Percentiles rank a stretch among this genome's conserved stretches.
These are phyloP conservation scores for Xanthia icteritia DNA, from an alignment of 2,888 invertebrate species.

Conservation along the genomic window DNA sequence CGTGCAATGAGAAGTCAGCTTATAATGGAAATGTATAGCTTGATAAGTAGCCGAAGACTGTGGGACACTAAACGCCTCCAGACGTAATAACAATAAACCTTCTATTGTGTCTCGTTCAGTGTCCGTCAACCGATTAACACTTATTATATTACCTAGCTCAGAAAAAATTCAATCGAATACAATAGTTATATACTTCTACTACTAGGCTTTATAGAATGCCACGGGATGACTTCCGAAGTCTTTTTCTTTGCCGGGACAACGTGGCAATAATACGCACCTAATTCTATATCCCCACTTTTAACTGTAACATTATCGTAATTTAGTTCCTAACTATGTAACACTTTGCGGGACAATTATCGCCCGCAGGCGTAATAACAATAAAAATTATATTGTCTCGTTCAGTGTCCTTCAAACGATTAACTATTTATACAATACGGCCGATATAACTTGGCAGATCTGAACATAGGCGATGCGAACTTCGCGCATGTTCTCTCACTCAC, in stretches of 20 bases:
- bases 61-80: neutral
- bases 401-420: neutral
- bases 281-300: constrained; percentile 14
- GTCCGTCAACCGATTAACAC: neutral
- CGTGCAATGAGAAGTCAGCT: too few relatives aligned
- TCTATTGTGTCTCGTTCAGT: neutral
- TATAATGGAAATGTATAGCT: too few relatives aligned
- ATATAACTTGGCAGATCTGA: too few relatives aligned
- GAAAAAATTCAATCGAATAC: neutral
- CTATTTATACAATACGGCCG: neutral
- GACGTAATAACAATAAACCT: neutral
- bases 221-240: neutral
- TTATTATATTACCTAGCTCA: neutral
- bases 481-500: too few relatives aligned
- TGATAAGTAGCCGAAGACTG: neutral
- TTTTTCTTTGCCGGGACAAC: constrained; percentile 13
- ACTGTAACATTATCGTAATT: constrained; percentile 21
- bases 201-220: neutral
- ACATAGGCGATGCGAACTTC: too few relatives aligned
- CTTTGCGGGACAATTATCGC: neutral
- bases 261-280: constrained; percentile 16
- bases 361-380: neutral
- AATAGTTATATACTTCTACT: neutral
- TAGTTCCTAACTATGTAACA: constrained; percentile 44
- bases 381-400: neutral